phyloP scores from a whole-genome alignment of 2,888 invertebrate species.

The Geotrupes spiniger region DNA sequence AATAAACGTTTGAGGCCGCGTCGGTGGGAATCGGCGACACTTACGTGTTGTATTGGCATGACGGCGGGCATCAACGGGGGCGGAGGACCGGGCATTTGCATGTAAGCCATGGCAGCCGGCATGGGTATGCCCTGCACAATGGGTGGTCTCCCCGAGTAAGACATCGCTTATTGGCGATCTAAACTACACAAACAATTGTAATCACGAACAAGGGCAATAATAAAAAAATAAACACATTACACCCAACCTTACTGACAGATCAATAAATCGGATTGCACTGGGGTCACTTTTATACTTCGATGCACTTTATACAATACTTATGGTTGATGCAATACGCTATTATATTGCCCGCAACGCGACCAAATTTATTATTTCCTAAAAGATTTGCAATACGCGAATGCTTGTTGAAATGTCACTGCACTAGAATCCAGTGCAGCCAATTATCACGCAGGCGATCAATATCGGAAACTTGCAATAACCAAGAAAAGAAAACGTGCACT shows the following conservation, averaged over 20 bases:
- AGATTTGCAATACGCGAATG: no score
- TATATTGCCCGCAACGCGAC: no score
- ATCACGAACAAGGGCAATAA: slow-evolving; percentile 20
- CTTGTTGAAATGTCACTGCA: no score
- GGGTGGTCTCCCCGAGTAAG: slow-evolving; percentile 83
- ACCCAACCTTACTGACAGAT: slow-evolving; percentile 26
- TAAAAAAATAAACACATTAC: slow-evolving; percentile 20
- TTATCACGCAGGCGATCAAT: no score
- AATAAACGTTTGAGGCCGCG: slow-evolving; percentile 13
- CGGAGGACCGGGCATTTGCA: slow-evolving; percentile 63
- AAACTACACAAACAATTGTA: not conserved
- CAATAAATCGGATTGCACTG: slow-evolving; percentile 15
- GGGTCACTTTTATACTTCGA: no score
- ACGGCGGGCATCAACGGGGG: slow-evolving; percentile 69
- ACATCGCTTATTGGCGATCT: slow-evolving; percentile 60
- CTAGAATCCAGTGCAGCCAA: no score
- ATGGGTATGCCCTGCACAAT: slow-evolving; percentile 73
- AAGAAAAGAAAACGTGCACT: no score
- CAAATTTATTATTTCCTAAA: no score
- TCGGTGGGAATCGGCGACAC: slow-evolving; percentile 39
- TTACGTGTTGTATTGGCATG: slow-evolving; percentile 74
- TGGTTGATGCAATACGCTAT: no score
- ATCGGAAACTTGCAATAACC: no score
- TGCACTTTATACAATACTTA: no score
- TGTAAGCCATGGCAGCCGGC: slow-evolving; percentile 55